Conservation (phyloP, 2,113 vertebrate species). For the Recurvirostra avosetta region DNA sequence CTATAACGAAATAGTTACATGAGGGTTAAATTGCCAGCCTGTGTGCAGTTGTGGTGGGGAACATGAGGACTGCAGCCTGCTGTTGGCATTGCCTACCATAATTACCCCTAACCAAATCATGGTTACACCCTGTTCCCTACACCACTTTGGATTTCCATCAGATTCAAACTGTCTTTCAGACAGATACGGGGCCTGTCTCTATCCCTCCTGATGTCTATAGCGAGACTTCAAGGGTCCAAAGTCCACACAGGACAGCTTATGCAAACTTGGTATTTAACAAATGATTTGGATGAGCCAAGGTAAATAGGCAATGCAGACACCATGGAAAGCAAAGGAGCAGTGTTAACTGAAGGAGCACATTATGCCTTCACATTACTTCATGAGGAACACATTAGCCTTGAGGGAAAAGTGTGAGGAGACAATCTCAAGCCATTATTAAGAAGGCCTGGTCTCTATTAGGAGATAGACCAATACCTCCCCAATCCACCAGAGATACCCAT, state of each 20-base stretch:
- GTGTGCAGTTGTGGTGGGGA: background rate
- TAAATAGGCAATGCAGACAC: constrained; percentile 29
- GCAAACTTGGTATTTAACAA: constrained; percentile 45
- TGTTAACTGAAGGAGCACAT: background rate
- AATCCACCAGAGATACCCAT: background rate
- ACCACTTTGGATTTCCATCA: background rate
- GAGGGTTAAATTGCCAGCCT: constrained; percentile 6
- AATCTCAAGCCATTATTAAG: background rate
- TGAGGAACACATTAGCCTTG: background rate
- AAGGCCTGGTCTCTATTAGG: background rate
- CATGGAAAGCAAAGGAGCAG: background rate
- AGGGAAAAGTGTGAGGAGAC: background rate
- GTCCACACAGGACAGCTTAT: background rate
- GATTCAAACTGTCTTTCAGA: background rate
- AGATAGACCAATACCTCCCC: background rate
- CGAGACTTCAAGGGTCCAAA: background rate
- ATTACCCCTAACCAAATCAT: constrained; percentile 35
- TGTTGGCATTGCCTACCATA: constrained; percentile 30
- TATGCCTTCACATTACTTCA: constrained; percentile 14
- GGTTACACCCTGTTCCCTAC: constrained; percentile 32
- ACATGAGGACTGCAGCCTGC: constrained; percentile 18
- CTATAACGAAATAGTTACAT: background rate
- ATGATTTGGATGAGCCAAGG: constrained; percentile 31
- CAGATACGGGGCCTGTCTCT: background rate
- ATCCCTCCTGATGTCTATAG: background rate